Conservation (phyloP, 2,113 vertebrate genomes). For the Zosterops lateralis region DNA sequence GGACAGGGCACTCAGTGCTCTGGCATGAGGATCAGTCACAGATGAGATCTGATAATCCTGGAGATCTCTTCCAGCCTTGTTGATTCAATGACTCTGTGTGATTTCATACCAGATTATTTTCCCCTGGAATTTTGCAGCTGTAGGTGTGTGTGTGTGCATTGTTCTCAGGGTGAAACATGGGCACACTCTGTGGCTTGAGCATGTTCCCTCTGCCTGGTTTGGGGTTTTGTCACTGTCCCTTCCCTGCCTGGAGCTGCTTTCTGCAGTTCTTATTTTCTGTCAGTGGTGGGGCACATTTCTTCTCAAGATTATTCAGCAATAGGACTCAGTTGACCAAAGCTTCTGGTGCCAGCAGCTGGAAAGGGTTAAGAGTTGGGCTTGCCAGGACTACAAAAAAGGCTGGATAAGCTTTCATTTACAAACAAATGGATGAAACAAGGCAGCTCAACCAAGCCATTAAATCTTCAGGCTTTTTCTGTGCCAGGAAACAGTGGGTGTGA, state of each 20-base stretch:
- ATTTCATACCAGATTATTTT: not conserved
- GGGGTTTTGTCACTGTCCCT: not conserved
- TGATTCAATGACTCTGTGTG: accelerated
- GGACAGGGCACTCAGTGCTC: not conserved
- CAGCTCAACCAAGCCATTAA: not conserved
- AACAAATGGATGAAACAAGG: not conserved
- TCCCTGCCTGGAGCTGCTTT: not conserved
- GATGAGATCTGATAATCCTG: not conserved
- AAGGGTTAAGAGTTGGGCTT: not conserved
- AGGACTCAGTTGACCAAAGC: not conserved
- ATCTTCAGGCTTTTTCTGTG: not conserved
- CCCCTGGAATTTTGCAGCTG: not conserved
- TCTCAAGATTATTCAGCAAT: not conserved
- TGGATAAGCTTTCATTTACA: not conserved
- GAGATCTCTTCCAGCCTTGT: not conserved
- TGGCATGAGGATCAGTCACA: not conserved
- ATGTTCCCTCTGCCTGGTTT: not conserved
- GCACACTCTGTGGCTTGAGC: accelerated
- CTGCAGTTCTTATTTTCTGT: not conserved
- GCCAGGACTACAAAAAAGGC: not conserved
- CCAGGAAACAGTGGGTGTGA: not conserved
- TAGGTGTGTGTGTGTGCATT: not conserved
- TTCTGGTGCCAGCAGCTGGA: not conserved
- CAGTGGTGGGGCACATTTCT: not conserved
- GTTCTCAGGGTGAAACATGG: accelerated